Evolutionary conservation across 2,113 vertebrate species (phyloP).

Genomic region (Scortum barcoo): DNA sequence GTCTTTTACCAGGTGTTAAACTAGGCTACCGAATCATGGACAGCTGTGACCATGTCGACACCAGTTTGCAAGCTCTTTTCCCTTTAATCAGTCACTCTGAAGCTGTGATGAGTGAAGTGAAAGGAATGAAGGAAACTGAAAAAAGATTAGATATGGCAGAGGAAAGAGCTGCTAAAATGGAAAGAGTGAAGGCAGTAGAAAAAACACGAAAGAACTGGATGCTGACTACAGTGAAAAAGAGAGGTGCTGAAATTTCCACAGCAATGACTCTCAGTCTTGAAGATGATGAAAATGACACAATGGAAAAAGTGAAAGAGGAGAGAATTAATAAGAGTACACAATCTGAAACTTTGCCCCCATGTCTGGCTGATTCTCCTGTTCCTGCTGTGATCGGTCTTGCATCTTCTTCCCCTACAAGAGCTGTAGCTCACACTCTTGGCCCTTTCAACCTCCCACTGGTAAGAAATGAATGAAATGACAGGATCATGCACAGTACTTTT

Average conservation of each 20-base stretch:
- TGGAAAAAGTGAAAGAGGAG: constrained; percentile 1
- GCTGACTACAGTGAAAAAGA: not conserved
- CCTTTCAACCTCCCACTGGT: constrained; percentile 82
- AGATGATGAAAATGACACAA: not conserved
- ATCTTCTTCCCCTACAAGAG: constrained; percentile 83
- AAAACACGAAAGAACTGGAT: constrained; percentile 6
- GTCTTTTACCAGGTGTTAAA: constrained; percentile 76
- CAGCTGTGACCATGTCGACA: constrained; percentile 82
- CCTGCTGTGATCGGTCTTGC: constrained; percentile 82
- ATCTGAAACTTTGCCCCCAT: constrained; percentile 31
- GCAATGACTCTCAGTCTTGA: not conserved
- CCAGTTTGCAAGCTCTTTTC: constrained; percentile 74
- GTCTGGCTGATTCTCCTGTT: constrained; percentile 74
- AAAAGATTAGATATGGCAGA: not conserved
- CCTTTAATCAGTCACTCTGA: constrained; percentile 67
- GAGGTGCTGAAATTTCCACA: not conserved
- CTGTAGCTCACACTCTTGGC: constrained; percentile 80
- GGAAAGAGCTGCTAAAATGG: not conserved
- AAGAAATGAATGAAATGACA: constrained; percentile 13
- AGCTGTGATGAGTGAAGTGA: not conserved
- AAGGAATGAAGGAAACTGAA: not conserved
- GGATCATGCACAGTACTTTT: not conserved
- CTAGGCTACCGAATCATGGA: constrained; percentile 81
- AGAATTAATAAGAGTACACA: not conserved
- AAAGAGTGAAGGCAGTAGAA: not conserved